phyloP scores from a whole-genome alignment of 2,888 invertebrate genomes.

The Drosophila longiperda region DNA sequence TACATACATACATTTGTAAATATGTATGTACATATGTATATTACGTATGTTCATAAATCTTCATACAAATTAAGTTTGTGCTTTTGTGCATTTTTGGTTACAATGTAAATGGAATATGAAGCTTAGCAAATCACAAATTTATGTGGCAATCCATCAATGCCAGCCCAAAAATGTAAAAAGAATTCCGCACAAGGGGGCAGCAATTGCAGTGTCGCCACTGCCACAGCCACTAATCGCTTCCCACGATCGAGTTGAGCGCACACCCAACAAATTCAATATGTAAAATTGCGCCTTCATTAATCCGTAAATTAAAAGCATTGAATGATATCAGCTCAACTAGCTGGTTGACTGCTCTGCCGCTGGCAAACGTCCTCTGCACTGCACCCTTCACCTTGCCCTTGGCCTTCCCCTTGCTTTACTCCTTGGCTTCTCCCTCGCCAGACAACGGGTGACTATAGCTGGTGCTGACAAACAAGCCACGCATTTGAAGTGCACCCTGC shows the following conservation, averaged over 20 bases:
- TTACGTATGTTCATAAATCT: slow-evolving; percentile 46
- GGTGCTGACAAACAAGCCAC: slow-evolving; percentile 67
- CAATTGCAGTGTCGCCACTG: slow-evolving; percentile 33
- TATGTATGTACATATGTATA: not conserved
- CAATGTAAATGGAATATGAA: slow-evolving; percentile 56
- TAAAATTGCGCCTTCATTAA: slow-evolving; percentile 80
- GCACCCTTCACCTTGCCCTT: not conserved
- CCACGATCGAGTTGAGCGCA: slow-evolving; percentile 72
- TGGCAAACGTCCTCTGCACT: not conserved
- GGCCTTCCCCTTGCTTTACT: not conserved
- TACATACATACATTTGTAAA: slow-evolving; percentile 29
- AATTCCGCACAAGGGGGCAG: slow-evolving; percentile 13
- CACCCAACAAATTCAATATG: slow-evolving; percentile 68
- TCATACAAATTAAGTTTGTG: slow-evolving; percentile 63
- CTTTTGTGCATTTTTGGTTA: slow-evolving; percentile 35
- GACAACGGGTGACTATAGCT: slow-evolving; percentile 22
- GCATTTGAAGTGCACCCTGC: slow-evolving; percentile 73
- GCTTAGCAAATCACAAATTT: slow-evolving; percentile 75
- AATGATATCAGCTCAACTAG: slow-evolving; percentile 61
- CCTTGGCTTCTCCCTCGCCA: not conserved
- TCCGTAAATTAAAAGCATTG: slow-evolving; percentile 80
- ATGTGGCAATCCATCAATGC: slow-evolving; percentile 76
- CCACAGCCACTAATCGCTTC: slow-evolving; percentile 74
- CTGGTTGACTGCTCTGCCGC: slow-evolving; percentile 30
- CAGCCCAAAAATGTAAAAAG: slow-evolving; percentile 42